Conservation (phyloP, 2,113 vertebrate genomes). For the Muntiacus muntjak region DNA sequence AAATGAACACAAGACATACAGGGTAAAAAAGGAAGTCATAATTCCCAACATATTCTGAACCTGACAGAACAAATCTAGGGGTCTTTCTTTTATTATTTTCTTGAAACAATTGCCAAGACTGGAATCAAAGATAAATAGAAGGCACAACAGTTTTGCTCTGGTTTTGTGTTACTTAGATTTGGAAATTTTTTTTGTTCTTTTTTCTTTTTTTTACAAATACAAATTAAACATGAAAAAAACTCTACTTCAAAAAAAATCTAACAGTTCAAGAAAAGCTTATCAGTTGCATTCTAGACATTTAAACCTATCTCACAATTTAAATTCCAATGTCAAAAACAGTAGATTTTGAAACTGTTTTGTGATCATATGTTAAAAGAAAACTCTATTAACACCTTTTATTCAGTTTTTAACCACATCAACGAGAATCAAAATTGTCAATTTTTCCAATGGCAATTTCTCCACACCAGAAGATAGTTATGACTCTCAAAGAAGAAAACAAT, state of each 20-base stretch:
- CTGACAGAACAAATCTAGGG: constrained; percentile 84
- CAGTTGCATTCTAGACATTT: constrained; percentile 83
- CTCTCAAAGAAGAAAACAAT: constrained; percentile 71
- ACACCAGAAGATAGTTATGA: constrained; percentile 70
- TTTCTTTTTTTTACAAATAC: constrained; percentile 85
- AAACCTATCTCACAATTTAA: constrained; percentile 83
- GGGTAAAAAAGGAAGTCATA: constrained; percentile 12
- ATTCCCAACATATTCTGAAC: constrained; percentile 77
- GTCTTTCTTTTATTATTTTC: constrained; percentile 77
- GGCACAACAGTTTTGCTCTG: constrained; percentile 86
- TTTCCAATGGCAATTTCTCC: constrained; percentile 78
- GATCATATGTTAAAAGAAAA: constrained; percentile 81
- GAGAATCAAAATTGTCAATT: constrained; percentile 75
- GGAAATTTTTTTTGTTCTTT: constrained; percentile 77
- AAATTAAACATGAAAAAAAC: constrained; percentile 85
- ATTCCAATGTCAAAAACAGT: constrained; percentile 81
- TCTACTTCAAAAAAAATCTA: constrained; percentile 83
- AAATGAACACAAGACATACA: constrained; percentile 31
- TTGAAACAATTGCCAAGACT: constrained; percentile 84
- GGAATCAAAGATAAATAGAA: constrained; percentile 90
- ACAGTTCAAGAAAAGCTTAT: constrained; percentile 83
- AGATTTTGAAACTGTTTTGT: constrained; percentile 75
- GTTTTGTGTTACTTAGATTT: constrained; percentile 59
- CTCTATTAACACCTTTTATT: constrained; percentile 81
- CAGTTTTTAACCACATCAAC: constrained; percentile 78